These are phyloP conservation scores for Lutjanus campechanus DNA, from an alignment of 2,797 vertebrate species.

Conservation along the genomic window DNA sequence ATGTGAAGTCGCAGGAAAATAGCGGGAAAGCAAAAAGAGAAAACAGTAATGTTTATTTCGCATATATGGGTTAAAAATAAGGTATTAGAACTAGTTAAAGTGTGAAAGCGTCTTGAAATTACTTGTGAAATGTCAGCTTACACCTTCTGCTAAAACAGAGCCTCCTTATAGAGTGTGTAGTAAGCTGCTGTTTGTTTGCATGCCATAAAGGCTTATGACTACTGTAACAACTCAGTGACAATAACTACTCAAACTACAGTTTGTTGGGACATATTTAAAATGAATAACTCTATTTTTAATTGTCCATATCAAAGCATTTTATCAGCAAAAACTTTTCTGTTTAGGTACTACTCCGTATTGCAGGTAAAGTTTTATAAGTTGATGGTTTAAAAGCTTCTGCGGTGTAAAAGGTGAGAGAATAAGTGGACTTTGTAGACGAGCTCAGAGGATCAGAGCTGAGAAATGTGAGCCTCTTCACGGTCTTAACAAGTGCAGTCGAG, in stretches of 20 bases:
- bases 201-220: conserved; percentile 1
- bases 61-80: not conserved
- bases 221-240: not conserved
- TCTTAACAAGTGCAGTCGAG: not conserved
- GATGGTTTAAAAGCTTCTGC: not conserved
- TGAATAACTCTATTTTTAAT: not conserved
- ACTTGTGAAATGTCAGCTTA: not conserved
- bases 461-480: conserved; percentile 8
- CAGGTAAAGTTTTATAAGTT: not conserved
- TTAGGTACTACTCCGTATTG: not conserved
- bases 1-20: not conserved
- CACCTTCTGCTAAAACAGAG: not conserved
- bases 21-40: not conserved
- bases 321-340: not conserved
- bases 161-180: not conserved
- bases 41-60: not conserved
- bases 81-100: not conserved
- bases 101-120: not conserved
- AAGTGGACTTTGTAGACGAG: conserved; percentile 4
- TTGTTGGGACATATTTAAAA: not conserved
- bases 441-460: not conserved
- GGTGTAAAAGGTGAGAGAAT: not conserved
- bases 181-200: conserved; percentile 18
- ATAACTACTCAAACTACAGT: not conserved
- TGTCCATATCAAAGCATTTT: not conserved